Evolutionary conservation across 2,888 invertebrate species (phyloP).

Genomic region (Hyppa rectilinea): DNA sequence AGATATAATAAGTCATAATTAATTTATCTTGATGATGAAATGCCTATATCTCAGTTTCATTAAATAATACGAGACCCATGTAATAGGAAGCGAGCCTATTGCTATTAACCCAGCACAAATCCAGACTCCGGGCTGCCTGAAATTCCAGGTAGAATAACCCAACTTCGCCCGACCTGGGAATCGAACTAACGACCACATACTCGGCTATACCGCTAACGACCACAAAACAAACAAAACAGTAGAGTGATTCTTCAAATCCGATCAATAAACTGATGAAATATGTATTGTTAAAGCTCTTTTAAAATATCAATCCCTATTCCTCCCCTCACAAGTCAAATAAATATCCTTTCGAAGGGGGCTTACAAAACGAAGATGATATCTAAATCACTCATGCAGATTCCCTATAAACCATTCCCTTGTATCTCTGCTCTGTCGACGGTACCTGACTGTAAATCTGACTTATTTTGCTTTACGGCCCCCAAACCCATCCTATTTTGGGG

Average conservation of each 20-base stretch:
- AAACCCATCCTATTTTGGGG: slow-evolving; percentile 44
- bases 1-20: no score
- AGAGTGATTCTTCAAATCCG: background rate
- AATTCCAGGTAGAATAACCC: no score
- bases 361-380: slow-evolving; percentile 48
- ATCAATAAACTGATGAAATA: slow-evolving; percentile 19
- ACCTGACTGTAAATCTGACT: slow-evolving; percentile 62
- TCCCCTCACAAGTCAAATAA: slow-evolving; percentile 36
- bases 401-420: slow-evolving; percentile 52
- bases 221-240: no score
- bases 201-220: no score
- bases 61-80: no score
- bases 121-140: no score
- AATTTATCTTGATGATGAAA: no score
- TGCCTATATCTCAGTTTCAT: no score
- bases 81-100: no score
- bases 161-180: no score
- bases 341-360: slow-evolving; percentile 27
- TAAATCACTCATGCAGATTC: slow-evolving; percentile 61
- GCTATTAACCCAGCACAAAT: no score
- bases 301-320: slow-evolving; percentile 9
- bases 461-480: slow-evolving; percentile 57
- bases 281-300: slow-evolving; percentile 13
- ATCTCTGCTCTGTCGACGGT: slow-evolving; percentile 24
- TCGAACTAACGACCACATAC: no score